Conservation (phyloP, 1,140 invertebrate genomes). For the Epicauta chinensis region DNA sequence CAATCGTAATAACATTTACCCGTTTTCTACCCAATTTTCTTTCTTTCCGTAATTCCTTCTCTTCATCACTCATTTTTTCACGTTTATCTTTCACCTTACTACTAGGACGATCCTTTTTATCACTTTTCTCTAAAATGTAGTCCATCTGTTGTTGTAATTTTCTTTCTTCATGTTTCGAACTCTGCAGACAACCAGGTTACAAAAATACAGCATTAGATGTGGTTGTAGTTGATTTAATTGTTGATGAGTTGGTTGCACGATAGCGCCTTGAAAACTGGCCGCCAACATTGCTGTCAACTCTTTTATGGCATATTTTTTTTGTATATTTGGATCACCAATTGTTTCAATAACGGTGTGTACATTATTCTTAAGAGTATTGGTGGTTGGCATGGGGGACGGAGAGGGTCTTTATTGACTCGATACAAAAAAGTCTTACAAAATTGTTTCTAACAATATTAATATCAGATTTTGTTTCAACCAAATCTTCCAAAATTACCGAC, state of each 20-base stretch:
- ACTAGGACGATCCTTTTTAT: slow-evolving; percentile 58
- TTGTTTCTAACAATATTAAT: no score
- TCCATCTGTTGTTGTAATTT: slow-evolving; percentile 40
- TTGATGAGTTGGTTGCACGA: slow-evolving; percentile 15
- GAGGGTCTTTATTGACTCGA: no score
- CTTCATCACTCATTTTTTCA: slow-evolving; percentile 53
- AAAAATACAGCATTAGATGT: slow-evolving; percentile 23
- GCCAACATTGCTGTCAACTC: slow-evolving; percentile 20
- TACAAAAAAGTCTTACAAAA: no score
- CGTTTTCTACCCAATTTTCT: slow-evolving; percentile 68
- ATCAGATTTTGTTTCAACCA: no score
- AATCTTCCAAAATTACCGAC: no score
- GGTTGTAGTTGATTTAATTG: no score
- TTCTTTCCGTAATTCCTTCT: slow-evolving; percentile 66
- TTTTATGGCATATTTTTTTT: no score
- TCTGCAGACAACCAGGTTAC: slow-evolving; percentile 39
- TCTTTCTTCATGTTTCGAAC: slow-evolving; percentile 49
- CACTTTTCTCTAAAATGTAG: slow-evolving; percentile 41
- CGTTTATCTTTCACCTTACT: slow-evolving; percentile 55
- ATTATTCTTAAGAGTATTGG: no score
- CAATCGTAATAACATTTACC: no score
- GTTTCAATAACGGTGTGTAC: no score
- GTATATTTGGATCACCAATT: no score
- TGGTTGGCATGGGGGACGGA: no score
- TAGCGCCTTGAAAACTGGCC: slow-evolving; percentile 19